phyloP scores from a whole-genome alignment of 2,888 invertebrate genomes.

The Steromphala cineraria region DNA sequence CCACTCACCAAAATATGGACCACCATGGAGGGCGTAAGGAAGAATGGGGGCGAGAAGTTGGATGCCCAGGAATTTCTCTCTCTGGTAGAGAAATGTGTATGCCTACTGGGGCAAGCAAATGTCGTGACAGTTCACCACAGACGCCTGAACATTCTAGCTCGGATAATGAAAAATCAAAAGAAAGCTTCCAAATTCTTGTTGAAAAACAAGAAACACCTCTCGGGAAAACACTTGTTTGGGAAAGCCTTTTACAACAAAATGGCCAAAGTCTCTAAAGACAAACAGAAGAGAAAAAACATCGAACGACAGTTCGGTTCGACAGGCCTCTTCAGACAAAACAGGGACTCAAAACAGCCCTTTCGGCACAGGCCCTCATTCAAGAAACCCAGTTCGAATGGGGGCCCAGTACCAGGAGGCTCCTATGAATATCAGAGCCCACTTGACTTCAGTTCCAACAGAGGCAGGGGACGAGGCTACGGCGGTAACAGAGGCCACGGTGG shows the following conservation, averaged over 20 bases:
- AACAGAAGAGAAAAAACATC: background rate
- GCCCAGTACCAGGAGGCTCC: background rate
- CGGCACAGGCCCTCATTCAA: too few species aligned
- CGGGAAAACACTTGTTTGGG: background rate
- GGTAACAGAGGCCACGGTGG: background rate
- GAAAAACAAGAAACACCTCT: background rate
- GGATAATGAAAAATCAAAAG: conserved; percentile 10
- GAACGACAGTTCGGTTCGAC: background rate
- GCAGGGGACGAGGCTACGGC: background rate
- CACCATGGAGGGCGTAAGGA: background rate
- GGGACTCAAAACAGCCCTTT: background rate
- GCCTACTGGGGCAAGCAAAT: too few species aligned
- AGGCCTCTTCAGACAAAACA: background rate
- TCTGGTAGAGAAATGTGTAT: too few species aligned
- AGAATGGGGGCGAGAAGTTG: background rate
- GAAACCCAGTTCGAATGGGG: too few species aligned
- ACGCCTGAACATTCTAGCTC: background rate
- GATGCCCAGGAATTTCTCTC: conserved; percentile 1
- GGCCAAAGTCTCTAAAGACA: background rate
- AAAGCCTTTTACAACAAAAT: conserved; percentile 9
- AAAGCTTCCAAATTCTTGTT: background rate
- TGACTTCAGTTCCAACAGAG: background rate
- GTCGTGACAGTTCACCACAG: too few species aligned
- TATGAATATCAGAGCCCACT: too few species aligned
- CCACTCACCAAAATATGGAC: too few species aligned